These are phyloP conservation scores for Lepas anatifera DNA, from an alignment of 2,888 invertebrate species.

Conservation along the genomic window DNA sequence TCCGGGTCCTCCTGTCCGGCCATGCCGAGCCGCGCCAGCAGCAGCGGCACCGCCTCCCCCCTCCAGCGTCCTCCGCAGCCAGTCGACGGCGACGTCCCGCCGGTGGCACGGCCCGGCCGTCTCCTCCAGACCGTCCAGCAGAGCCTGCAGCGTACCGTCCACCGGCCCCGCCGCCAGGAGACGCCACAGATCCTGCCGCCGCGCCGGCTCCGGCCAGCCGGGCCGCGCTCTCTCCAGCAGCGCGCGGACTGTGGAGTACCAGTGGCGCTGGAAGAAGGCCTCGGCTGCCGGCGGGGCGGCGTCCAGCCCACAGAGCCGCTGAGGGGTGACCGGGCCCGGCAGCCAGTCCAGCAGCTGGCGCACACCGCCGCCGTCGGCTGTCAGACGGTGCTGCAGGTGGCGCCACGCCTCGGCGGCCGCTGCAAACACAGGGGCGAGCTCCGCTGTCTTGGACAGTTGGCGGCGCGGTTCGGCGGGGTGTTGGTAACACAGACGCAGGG, in stretches of 20 bases:
- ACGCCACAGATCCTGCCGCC: neutral
- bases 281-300: neutral
- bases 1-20: neutral
- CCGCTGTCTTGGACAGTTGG: neutral
- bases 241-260: neutral
- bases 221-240: neutral
- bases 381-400: neutral
- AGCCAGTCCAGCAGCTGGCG: neutral
- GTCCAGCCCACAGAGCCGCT: neutral
- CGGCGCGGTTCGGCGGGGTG: no score
- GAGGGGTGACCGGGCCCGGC: neutral
- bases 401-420: neutral
- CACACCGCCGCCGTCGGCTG: neutral
- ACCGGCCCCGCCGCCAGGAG: conserved; percentile 17
- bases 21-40: neutral
- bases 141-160: conserved; percentile 10
- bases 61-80: conserved; percentile 13
- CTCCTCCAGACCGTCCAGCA: conserved; percentile 12
- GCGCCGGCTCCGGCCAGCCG: neutral
- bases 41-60: conserved; percentile 16
- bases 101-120: conserved; percentile 7
- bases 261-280: neutral
- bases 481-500: no score
- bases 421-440: neutral
- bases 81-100: conserved; percentile 15